Base-by-base conservation (phyloP, 1,140 invertebrate genomes). In the Drosophila persimilis region DNA sequence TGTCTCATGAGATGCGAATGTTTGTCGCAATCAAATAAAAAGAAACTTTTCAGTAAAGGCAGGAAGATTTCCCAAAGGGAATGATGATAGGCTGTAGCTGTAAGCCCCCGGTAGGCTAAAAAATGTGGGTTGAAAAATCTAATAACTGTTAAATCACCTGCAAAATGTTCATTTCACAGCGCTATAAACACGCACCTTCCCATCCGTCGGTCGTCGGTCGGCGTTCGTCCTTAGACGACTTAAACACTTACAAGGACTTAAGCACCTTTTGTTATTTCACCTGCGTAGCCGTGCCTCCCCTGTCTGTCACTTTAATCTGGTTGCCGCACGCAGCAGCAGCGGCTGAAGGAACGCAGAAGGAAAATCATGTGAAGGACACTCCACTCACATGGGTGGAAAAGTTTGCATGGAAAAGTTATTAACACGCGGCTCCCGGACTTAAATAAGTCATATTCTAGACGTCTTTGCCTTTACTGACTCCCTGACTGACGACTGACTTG, bases 131-230 rank as follows among this genome's bases (percentile, higher is more conserved):
- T 70, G 60, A 74, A 63, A 75, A 81, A 81, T 77, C 84, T 88
- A 88, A 88, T 88, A 88, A 88, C 83, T 89, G 83, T 79, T 89
- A 88, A 88, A 88, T 88, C 79, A 88, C 83, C 83, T 88, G 83
- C 83, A 88, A 88, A 88, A 88, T 89, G 84, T 88, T 88, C 79
- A 88, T 88, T 88, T 88, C 83, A 88, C 83, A 88, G 83, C 67
- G 75, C 75, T 50, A 79, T 88, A 88, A 89, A 79, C 83, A 88
- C 84, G 72, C 67, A 76, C 3, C 24, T 5, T 5, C 3, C 24
- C 24, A 5, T 24, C 3, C 24, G 24, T 24, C 24, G 3, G 3
- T 24, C 24, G 26, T 62, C 44, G 60, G 61, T 65, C 64, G 48
- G 13, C 56, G 41, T 17, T 31, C 47, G 65, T 56, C 71, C 69